Evolutionary conservation across 2,888 invertebrate species (phyloP).

Genomic region (Sphecodes monilicornis): DNA sequence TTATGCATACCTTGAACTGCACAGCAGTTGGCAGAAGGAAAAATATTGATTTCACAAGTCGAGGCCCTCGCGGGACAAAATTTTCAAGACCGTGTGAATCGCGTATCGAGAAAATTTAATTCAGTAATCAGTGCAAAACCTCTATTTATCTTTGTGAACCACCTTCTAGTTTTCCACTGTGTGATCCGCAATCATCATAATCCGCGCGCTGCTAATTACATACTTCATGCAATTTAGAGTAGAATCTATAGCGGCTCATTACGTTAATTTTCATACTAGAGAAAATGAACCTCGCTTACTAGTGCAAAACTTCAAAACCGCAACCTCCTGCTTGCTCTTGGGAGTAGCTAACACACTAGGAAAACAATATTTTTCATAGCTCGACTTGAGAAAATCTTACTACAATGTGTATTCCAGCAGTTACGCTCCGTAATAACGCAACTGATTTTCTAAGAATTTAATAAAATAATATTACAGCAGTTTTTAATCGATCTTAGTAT

Average conservation of each 20-base stretch:
- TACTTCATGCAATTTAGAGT: neutral
- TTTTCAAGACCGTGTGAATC: neutral
- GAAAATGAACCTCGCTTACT: conserved; percentile 12
- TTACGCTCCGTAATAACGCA: neutral
- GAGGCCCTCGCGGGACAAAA: neutral
- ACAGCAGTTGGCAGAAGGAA: neutral
- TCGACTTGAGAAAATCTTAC: neutral
- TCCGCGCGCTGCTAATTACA: neutral
- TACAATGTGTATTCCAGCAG: neutral
- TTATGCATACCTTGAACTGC: neutral
- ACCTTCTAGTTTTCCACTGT: neutral
- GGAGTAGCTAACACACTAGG: neutral
- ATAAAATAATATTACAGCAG: neutral
- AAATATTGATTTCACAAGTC: neutral
- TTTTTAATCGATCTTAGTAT: neutral
- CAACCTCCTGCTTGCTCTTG: neutral
- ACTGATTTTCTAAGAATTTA: neutral
- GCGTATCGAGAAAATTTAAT: neutral
- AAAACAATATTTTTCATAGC: neutral
- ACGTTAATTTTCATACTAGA: conserved; percentile 12
- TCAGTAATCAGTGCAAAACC: neutral
- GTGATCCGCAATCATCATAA: neutral
- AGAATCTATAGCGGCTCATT: neutral
- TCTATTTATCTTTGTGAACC: neutral
- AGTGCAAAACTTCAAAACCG: neutral